phyloP scores from a whole-genome alignment of 2,113 vertebrate species.

The Prunella himalayana region DNA sequence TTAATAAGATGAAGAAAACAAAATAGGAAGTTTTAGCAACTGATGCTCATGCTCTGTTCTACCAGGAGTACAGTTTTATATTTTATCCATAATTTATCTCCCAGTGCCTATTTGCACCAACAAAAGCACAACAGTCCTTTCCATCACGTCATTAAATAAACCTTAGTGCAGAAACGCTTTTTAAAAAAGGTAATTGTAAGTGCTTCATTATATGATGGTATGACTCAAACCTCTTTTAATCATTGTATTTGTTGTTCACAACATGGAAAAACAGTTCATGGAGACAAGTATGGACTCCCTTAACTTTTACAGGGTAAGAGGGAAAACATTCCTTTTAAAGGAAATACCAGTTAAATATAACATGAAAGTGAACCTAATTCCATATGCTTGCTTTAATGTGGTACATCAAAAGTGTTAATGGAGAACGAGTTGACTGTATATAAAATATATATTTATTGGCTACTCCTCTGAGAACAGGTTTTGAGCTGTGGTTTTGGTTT shows the following conservation, averaged over 20 bases:
- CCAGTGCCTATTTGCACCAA: neutral
- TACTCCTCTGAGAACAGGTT: conserved; percentile 9
- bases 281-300: neutral
- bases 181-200: neutral
- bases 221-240: neutral
- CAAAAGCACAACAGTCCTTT: neutral
- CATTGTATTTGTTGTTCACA: neutral
- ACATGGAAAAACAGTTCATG: neutral
- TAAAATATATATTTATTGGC: neutral
- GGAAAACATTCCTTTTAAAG: conserved; percentile 5
- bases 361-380: conserved; percentile 41
- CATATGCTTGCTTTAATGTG: conserved; percentile 48
- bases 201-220: neutral
- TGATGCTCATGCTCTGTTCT: accelerated
- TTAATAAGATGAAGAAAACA: neutral
- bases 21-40: neutral
- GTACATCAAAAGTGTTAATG: conserved; percentile 43
- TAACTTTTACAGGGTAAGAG: neutral
- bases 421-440: neutral
- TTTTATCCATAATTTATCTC: neutral
- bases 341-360: conserved; percentile 35
- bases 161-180: neutral
- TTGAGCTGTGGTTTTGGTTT: neutral
- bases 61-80: neutral
- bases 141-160: neutral